Evolutionary conservation across 2,888 invertebrate genomes (phyloP).

Genomic region (Pollenia labialis): DNA sequence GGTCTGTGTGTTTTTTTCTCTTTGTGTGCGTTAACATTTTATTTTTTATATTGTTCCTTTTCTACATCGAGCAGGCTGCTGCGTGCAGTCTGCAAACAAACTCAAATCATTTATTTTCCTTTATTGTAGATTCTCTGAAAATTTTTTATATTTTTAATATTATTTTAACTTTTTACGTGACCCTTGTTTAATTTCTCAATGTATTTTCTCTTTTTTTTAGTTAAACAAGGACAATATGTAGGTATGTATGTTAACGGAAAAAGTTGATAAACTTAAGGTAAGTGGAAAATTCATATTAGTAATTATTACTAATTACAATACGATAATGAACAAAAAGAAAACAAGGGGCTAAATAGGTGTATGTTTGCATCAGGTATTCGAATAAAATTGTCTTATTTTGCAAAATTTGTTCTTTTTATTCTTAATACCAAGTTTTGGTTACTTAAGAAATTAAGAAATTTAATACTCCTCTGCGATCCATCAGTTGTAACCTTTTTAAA

Average conservation of each 20-base stretch:
- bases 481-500: too few relatives aligned
- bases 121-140: constrained; percentile 19
- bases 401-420: too few relatives aligned
- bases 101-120: constrained; percentile 15
- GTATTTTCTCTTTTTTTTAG: constrained; percentile 7
- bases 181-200: constrained; percentile 2
- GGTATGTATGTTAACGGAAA: constrained; percentile 11
- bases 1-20: constrained; percentile 14
- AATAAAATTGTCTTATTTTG: too few relatives aligned
- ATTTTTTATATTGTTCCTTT: constrained; percentile 31
- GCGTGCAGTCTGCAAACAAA: constrained; percentile 66
- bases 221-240: neutral
- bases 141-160: neutral
- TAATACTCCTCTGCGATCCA: too few relatives aligned
- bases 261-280: neutral
- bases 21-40: neutral
- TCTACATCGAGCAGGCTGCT: constrained; percentile 51
- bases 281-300: constrained; percentile 16
- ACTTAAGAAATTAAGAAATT: too few relatives aligned
- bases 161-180: constrained; percentile 1
- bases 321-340: neutral
- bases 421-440: too few relatives aligned
- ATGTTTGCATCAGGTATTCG: too few relatives aligned
- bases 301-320: constrained; percentile 1
- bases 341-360: too few relatives aligned